phyloP scores from a whole-genome alignment of 2,888 invertebrate species.

The Poecilus cupreus region DNA sequence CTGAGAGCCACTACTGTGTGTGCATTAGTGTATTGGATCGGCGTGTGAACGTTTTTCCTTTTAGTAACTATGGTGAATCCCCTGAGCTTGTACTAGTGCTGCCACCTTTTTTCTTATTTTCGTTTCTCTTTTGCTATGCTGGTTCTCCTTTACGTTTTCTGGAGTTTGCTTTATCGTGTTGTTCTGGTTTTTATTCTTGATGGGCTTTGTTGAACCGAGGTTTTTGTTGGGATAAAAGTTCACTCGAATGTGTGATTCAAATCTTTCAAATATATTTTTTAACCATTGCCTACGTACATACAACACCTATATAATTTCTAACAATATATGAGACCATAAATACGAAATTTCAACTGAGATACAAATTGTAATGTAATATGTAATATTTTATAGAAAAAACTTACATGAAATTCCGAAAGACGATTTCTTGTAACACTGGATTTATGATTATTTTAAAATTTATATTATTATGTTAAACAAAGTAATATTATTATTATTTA shows the following conservation, averaged over 20 bases:
- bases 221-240: slow-evolving; percentile 10
- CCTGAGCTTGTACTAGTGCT: slow-evolving; percentile 39
- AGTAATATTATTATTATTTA: too few relatives aligned
- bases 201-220: slow-evolving; percentile 9
- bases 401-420: too few relatives aligned
- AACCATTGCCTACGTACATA: not conserved
- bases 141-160: slow-evolving; percentile 20
- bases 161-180: slow-evolving; percentile 12
- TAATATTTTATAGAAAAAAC: too few relatives aligned
- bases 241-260: not conserved
- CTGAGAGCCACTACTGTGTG: slow-evolving; percentile 12
- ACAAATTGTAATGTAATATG: too few relatives aligned
- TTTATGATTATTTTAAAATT: too few relatives aligned
- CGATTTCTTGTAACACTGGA: too few relatives aligned
- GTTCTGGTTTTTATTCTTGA: slow-evolving; percentile 31
- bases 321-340: too few relatives aligned
- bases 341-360: too few relatives aligned
- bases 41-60: slow-evolving; percentile 56
- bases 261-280: not conserved
- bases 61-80: slow-evolving; percentile 58
- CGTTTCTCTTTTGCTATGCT: slow-evolving; percentile 35
- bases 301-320: not conserved
- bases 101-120: slow-evolving; percentile 45
- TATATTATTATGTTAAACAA: too few relatives aligned
- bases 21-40: slow-evolving; percentile 57